phyloP scores from a whole-genome alignment of 2,113 vertebrate species.

The Chitala chitala region DNA sequence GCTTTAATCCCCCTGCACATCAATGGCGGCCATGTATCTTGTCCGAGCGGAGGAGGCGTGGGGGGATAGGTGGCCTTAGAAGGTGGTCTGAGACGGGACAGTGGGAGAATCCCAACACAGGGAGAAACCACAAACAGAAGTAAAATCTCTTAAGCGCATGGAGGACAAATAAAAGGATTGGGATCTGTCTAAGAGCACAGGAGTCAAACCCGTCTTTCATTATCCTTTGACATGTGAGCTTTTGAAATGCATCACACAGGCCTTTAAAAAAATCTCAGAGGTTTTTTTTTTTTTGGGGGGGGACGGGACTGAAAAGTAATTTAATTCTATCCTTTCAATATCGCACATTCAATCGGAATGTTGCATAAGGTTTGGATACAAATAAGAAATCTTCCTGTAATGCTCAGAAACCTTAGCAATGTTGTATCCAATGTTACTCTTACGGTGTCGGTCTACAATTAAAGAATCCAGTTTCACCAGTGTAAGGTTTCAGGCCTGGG shows the following conservation, averaged over 20 bases:
- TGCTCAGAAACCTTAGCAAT: neutral
- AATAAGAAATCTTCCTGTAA: neutral
- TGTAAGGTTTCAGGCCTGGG: neutral
- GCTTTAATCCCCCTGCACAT: slow-evolving; percentile 55
- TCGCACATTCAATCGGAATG: neutral
- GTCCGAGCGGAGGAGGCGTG: slow-evolving; percentile 61
- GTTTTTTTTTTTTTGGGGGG: neutral
- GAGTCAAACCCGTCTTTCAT: slow-evolving; percentile 73
- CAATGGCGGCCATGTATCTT: slow-evolving; percentile 68
- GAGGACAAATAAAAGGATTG: slow-evolving; percentile 69
- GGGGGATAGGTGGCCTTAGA: slow-evolving; percentile 65
- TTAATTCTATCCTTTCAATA: neutral
- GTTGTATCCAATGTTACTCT: neutral
- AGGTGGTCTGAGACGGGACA: slow-evolving; percentile 67
- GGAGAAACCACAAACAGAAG: slow-evolving; percentile 70
- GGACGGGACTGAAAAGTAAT: neutral
- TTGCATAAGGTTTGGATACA: neutral
- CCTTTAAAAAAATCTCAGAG: slow-evolving; percentile 21
- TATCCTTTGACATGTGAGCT: slow-evolving; percentile 69
- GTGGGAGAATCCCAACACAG: slow-evolving; percentile 67
- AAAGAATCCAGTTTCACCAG: neutral
- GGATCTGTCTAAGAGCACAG: slow-evolving; percentile 45
- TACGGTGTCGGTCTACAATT: neutral
- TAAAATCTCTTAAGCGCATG: slow-evolving; percentile 71
- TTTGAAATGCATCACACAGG: slow-evolving; percentile 69